phyloP scores from a whole-genome alignment of 2,888 invertebrate species.

The Mylabris sibirica region DNA sequence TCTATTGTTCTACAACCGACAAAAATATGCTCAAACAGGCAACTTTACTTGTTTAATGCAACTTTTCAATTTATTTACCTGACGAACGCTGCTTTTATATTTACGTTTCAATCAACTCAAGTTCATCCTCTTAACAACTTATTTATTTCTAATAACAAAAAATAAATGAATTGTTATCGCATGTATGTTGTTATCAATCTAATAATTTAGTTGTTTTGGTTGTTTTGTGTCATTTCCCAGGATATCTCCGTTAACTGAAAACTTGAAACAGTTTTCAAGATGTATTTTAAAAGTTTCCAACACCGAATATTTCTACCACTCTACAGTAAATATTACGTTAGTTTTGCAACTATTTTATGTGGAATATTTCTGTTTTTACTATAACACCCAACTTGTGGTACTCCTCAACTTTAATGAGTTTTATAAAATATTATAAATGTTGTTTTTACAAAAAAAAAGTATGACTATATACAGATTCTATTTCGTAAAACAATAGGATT shows the following conservation, averaged over 20 bases:
- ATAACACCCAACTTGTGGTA: background rate
- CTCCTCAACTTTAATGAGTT: background rate
- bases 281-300: constrained; percentile 5
- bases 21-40: background rate
- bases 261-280: constrained; percentile 3
- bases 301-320: background rate
- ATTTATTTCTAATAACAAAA: background rate
- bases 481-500: constrained; percentile 2
- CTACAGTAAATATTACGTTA: constrained; percentile 11
- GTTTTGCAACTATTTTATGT: background rate
- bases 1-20: background rate
- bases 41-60: background rate
- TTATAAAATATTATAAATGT: background rate
- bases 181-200: background rate
- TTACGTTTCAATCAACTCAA: background rate
- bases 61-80: background rate
- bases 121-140: background rate
- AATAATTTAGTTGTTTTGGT: background rate
- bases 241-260: background rate
- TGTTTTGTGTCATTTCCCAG: background rate
- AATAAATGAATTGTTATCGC: background rate
- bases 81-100: background rate
- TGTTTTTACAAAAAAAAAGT: background rate
- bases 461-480: background rate
- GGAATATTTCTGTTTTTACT: background rate